Evolutionary conservation across 2,797 vertebrate genomes (phyloP), one percentile per base, ranked within the genome.

Genomic region (Gymnothorax reevesii): DNA sequence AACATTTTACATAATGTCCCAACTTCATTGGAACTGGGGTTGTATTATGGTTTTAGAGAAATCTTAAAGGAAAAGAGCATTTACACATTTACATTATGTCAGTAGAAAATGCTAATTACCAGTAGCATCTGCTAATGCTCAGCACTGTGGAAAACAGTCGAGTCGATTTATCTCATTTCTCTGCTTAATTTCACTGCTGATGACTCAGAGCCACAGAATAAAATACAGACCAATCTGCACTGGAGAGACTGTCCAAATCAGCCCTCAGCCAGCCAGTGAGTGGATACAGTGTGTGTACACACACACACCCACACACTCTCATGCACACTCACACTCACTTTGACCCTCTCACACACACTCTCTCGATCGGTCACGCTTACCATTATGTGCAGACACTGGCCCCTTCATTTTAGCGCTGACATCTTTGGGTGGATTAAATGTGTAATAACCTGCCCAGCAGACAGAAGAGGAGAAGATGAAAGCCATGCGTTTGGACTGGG

Each of bases 91-190:
- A 17, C 73, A 77, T 77, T 77, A 52, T 77, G 12, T 77, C 73
- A 20, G 73, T 20, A 49, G 33, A 33, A 77, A 77, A 77, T 52
- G 17, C 73, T 77, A 77, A 77, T 77, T 52, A 77, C 20, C 42
- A 49, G 42, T 77, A 52, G 73, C 73, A 52, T 20, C 73, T 77
- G 73, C 42, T 77, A 77, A 52, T 77, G 42, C 42, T 77, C 73
- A 17, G 2, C 13, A 3, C 42, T 52, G 33, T 49, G 73, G 15
- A 77, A 77, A 77, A 20, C 13, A 13, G 52, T 77, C 73, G 52
- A 77, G 20, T 52, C 13, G 3, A 77, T 77, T 77, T 15, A 77
- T 77, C 73, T 77, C 20, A 77, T 77, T 77, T 52, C 15, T 75
- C 73, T 49, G 42, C 42, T 49, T 77, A 77, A 77, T 77, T 77